Percentiles rank a stretch among this genome's conserved stretches.
Evolutionary conservation across 2,113 vertebrate species (phyloP).

Genomic region (Ochotona princeps): DNA sequence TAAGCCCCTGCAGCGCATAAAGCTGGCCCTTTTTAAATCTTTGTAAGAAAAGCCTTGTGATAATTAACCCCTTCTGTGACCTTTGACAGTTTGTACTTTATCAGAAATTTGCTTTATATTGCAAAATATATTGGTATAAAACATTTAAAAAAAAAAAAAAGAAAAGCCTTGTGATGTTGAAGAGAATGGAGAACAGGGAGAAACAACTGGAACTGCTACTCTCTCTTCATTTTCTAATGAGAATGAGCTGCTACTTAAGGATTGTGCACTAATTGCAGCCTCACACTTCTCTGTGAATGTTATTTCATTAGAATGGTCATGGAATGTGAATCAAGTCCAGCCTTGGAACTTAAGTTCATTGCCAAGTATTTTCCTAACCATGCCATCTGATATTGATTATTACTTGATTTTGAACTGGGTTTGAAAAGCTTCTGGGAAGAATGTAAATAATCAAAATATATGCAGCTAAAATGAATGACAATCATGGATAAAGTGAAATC

Average conservation of each 20-base stretch:
- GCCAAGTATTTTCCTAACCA: constrained; percentile 83
- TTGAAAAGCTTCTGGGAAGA: constrained; percentile 85
- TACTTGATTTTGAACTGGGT: constrained; percentile 81
- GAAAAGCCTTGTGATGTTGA: neutral
- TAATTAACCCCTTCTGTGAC: too few species aligned
- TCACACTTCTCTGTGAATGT: constrained; percentile 63
- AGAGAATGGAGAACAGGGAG: neutral
- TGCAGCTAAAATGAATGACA: constrained; percentile 83
- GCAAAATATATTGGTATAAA: too few species aligned
- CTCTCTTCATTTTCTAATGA: constrained; percentile 65
- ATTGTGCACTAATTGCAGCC: constrained; percentile 70
- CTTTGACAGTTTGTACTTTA: too few species aligned
- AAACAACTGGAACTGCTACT: neutral
- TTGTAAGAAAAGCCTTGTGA: neutral
- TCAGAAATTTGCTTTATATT: too few species aligned
- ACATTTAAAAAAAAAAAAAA: too few species aligned
- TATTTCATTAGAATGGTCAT: constrained; percentile 78
- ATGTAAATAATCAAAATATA: constrained; percentile 81
- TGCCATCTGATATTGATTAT: constrained; percentile 85
- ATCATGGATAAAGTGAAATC: constrained; percentile 83
- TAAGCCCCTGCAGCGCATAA: neutral
- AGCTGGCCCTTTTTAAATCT: neutral
- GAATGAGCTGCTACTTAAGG: constrained; percentile 62
- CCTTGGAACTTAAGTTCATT: constrained; percentile 80
- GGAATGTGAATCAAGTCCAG: constrained; percentile 79